These are phyloP conservation scores for Oryzias javanicus DNA, from an alignment of 2,113 vertebrate genomes.

Conservation along the genomic window DNA sequence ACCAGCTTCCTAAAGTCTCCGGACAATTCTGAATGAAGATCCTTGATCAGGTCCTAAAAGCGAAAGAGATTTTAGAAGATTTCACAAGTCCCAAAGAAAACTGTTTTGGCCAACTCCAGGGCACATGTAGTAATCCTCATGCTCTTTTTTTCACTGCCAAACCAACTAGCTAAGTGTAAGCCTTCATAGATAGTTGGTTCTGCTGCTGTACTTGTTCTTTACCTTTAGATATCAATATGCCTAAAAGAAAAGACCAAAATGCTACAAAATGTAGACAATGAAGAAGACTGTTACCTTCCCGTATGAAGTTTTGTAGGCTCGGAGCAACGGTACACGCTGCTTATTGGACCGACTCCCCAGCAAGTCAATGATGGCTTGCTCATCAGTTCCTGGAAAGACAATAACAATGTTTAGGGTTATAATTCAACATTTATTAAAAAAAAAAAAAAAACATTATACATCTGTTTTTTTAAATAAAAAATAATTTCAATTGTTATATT, in stretches of 20 bases:
- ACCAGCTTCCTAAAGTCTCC: constrained; percentile 94
- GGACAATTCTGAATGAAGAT: constrained; percentile 94
- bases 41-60: constrained; percentile 93
- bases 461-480: background rate
- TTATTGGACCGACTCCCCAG: constrained; percentile 89
- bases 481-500: background rate
- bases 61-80: constrained; percentile 33
- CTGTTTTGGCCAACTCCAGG: constrained; percentile 2
- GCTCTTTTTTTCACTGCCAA: too few species aligned
- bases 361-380: constrained; percentile 93
- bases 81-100: constrained; percentile 13
- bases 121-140: too few species aligned
- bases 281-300: constrained; percentile 83
- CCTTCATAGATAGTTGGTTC: too few species aligned
- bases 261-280: background rate
- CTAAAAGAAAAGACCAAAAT: background rate
- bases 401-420: background rate
- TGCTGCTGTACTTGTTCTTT: too few species aligned
- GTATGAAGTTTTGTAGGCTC: constrained; percentile 93
- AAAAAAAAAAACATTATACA: background rate
- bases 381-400: constrained; percentile 84
- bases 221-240: too few species aligned
- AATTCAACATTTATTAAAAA: background rate
- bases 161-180: too few species aligned
- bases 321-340: constrained; percentile 86